Evolutionary conservation across 2,797 vertebrate species (phyloP), one percentile per base, ranked within the genome.

Genomic region (Chiloscyllium punctatum): DNA sequence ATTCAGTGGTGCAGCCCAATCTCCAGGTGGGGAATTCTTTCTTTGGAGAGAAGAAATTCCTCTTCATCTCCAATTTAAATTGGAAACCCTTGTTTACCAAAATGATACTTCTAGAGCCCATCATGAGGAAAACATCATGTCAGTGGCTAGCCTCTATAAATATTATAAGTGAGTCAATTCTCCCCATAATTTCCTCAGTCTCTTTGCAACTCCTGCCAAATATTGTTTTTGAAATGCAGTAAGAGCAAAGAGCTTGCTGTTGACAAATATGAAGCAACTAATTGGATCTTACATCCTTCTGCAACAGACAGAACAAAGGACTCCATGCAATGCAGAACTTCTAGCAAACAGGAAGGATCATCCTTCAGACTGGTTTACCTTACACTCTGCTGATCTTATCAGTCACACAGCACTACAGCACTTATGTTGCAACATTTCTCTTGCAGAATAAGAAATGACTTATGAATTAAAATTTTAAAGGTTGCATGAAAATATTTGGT

Each of bases 261-360:
- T 66, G 66, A 66, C n/a, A 69, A 69, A 37, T 11, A 13, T 69
- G 18, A 37, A 9, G 37, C 37, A 37, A n/a, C 66, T 69, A 69
- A 27, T 92, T 23, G 37, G 90, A 66, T 66, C 90, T 69, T 69
- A 69, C 90, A 92, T 90, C 53, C n/a, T 68, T 92, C 90, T 92
- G 37, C 90, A 37, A 92, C 8, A 68, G 42, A 37, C 66, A 7
- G 37, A 69, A 23, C 62, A 69, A 68, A 92, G 90, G 66, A 13
- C 62, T 42, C 90, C 15, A 79, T 42, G 48, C n/a, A 69, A 37
- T 69, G 90, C 66, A 92, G 90, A 92, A 69, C 66, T 37, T 69
- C 1, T 37, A 92, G 37, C 66, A 92, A 62, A 68, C 90, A 92
- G 90, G 66, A 92, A 92, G 66, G 66, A 69, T 92, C 37, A 2